Conservation (phyloP, 2,797 vertebrate genomes). For the Sebastes matsubarae region DNA sequence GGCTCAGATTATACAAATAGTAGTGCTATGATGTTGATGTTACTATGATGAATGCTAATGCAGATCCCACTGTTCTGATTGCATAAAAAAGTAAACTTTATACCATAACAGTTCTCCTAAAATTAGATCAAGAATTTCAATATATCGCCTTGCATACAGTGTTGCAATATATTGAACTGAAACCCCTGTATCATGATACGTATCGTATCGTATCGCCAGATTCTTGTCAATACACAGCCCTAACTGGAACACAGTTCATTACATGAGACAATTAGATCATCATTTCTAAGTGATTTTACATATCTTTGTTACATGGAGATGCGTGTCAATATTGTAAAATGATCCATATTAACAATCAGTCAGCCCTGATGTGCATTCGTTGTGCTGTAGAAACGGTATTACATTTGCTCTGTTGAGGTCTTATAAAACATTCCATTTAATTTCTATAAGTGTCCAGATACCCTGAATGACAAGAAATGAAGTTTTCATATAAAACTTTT, state of each 20-base stretch:
- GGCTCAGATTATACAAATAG: too few relatives aligned
- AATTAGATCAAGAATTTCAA: too few relatives aligned
- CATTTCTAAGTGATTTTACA: not conserved
- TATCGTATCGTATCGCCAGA: too few relatives aligned
- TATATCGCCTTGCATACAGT: too few relatives aligned
- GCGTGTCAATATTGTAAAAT: not conserved
- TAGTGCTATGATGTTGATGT: too few relatives aligned
- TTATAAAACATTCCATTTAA: not conserved
- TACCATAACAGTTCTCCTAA: too few relatives aligned
- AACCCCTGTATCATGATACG: too few relatives aligned
- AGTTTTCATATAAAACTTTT: not conserved
- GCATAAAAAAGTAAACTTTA: too few relatives aligned
- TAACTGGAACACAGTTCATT: not conserved
- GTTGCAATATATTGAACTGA: too few relatives aligned
- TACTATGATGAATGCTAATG: too few relatives aligned
- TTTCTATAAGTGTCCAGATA: not conserved
- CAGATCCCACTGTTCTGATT: too few relatives aligned
- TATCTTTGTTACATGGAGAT: not conserved
- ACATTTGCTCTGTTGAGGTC: not conserved
- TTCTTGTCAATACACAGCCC: too few relatives aligned
- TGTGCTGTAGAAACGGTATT: not conserved
- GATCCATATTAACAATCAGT: not conserved
- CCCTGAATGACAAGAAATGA: not conserved
- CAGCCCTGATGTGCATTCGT: not conserved
- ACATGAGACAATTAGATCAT: not conserved